These are phyloP conservation scores for Cydia pomonella DNA, from an alignment of 1,140 invertebrate species.

Conservation along the genomic window DNA sequence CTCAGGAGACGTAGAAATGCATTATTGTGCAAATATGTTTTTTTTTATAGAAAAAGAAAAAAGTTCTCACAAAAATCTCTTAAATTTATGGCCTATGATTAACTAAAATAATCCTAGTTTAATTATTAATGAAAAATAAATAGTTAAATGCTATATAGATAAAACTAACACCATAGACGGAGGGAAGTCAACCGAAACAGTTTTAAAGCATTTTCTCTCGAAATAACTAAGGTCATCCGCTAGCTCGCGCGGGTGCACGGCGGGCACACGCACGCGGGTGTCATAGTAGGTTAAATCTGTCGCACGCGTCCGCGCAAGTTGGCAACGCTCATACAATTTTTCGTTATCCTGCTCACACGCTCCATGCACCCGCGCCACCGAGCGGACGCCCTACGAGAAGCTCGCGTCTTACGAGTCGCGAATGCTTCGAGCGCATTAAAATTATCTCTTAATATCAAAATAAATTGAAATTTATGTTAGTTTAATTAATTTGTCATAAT, in stretches of 20 bases:
- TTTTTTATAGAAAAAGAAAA: conserved; percentile 56
- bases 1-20: conserved; percentile 65
- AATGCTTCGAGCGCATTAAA: background rate
- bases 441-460: background rate
- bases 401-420: background rate
- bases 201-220: conserved; percentile 33
- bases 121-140: conserved; percentile 64
- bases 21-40: conserved; percentile 67
- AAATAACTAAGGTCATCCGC: conserved; percentile 13
- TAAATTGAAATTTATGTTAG: background rate
- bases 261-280: too few species aligned
- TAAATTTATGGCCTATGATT: conserved; percentile 47
- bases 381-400: too few species aligned
- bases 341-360: too few species aligned
- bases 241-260: too few species aligned
- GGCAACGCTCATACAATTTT: too few species aligned
- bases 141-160: conserved; percentile 46
- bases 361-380: too few species aligned
- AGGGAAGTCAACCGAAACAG: conserved; percentile 59
- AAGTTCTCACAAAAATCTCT: conserved; percentile 55
- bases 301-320: too few species aligned
- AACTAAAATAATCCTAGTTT: conserved; percentile 45
- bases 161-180: conserved; percentile 55
- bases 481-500: conserved; percentile 3
- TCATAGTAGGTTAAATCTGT: too few species aligned